Conservation (phyloP, 2,797 vertebrate species). For the Helicolenus hilgendorfi region DNA sequence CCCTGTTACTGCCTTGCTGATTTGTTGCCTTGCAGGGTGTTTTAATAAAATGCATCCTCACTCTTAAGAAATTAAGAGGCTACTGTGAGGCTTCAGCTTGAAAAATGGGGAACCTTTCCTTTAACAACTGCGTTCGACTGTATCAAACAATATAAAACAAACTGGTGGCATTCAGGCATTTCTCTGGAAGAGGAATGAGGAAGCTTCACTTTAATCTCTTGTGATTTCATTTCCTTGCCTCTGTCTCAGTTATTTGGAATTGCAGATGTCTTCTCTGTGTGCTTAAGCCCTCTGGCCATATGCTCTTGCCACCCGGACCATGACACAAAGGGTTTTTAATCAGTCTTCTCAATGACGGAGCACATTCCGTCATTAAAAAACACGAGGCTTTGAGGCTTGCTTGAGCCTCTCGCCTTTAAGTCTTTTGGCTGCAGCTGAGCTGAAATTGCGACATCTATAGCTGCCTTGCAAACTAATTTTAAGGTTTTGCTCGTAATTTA, state of each 20-base stretch:
- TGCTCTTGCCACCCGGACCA: slow-evolving; percentile 53
- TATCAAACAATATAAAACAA: not conserved
- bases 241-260: slow-evolving; percentile 53
- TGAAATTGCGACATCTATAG: slow-evolving; percentile 3
- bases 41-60: not conserved
- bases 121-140: not conserved
- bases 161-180: slow-evolving; percentile 4
- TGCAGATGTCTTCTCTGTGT: slow-evolving; percentile 66
- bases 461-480: not conserved
- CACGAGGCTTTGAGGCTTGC: slow-evolving; percentile 38
- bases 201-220: slow-evolving; percentile 70
- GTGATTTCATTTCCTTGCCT: slow-evolving; percentile 52
- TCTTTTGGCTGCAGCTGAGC: slow-evolving; percentile 13
- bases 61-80: not conserved
- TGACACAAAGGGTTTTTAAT: slow-evolving; percentile 74
- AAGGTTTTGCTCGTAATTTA: slow-evolving; percentile 22
- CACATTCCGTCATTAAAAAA: slow-evolving; percentile 72
- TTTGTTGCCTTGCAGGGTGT: not conserved
- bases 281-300: slow-evolving; percentile 74
- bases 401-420: slow-evolving; percentile 18
- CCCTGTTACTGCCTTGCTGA: not conserved
- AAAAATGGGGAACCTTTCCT: not conserved
- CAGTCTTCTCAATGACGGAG: slow-evolving; percentile 72
- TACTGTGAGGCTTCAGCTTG: not conserved
- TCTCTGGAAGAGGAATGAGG: slow-evolving; percentile 33